Evolutionary conservation across 1,140 invertebrate species (phyloP).

Genomic region (Listronotus oregonensis): DNA sequence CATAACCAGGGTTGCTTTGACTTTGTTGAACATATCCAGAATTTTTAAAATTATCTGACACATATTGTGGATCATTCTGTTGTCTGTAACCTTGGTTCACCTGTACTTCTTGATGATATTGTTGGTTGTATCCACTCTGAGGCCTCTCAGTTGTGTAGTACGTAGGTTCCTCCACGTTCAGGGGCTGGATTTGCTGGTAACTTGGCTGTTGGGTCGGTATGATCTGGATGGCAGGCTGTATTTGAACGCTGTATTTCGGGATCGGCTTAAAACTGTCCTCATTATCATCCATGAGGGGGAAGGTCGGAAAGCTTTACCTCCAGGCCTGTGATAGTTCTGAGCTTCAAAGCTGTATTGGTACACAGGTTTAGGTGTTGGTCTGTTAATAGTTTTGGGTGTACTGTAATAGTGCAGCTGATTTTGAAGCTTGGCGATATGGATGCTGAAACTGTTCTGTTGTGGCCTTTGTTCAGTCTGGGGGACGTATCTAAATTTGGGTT

Average conservation of each 20-base stretch:
- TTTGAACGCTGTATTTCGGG: conserved; percentile 65
- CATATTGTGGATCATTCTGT: neutral
- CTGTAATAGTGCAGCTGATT: conserved; percentile 54
- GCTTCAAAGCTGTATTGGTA: conserved; percentile 66
- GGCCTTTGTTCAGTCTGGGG: conserved; percentile 39
- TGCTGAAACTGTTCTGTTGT: conserved; percentile 43
- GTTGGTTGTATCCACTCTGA: conserved; percentile 17
- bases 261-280: conserved; percentile 66
- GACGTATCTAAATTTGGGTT: conserved; percentile 45
- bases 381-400: conserved; percentile 56
- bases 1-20: conserved; percentile 27
- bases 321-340: conserved; percentile 58
- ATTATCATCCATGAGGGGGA: conserved; percentile 53
- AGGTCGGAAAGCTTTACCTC: conserved; percentile 46
- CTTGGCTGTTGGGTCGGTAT: conserved; percentile 40
- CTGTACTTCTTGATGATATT: conserved; percentile 27
- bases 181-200: conserved; percentile 54
- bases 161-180: conserved; percentile 56
- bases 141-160: conserved; percentile 53
- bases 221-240: conserved; percentile 52
- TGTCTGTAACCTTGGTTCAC: neutral
- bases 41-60: neutral
- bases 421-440: conserved; percentile 55
- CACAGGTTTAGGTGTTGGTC: conserved; percentile 59
- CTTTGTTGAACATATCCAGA: conserved; percentile 32